These are phyloP conservation scores for Erannis defoliaria DNA, from an alignment of 2,888 invertebrate genomes.

Conservation along the genomic window DNA sequence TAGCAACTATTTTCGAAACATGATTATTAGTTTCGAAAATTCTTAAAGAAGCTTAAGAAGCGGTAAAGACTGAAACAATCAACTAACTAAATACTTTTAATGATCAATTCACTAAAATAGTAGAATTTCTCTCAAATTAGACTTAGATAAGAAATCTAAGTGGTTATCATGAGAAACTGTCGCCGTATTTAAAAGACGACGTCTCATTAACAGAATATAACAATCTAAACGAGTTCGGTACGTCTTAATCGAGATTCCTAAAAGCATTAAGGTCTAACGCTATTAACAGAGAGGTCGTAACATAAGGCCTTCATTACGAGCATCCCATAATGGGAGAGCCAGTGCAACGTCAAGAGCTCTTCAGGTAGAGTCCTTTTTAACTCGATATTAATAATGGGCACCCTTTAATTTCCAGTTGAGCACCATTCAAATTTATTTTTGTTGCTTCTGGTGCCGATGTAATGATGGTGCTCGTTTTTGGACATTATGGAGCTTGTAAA, in stretches of 20 bases:
- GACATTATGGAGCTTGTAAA: conserved; percentile 20
- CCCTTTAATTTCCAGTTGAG: conserved; percentile 55
- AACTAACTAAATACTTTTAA: neutral
- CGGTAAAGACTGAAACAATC: neutral
- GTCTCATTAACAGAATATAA: conserved; percentile 46
- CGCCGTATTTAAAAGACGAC: conserved; percentile 36
- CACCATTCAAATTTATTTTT: conserved; percentile 44
- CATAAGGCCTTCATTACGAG: conserved; percentile 71
- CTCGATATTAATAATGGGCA: conserved; percentile 68
- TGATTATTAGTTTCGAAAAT: conserved; percentile 7
- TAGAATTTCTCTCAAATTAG: conserved; percentile 8
- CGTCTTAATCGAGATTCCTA: conserved; percentile 66
- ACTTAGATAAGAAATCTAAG: conserved; percentile 35
- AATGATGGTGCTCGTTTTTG: conserved; percentile 27
- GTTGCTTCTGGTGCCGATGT: conserved; percentile 37
- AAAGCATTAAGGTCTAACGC: conserved; percentile 60
- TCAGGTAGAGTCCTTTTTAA: conserved; percentile 69
- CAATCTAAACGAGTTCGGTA: conserved; percentile 50
- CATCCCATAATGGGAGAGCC: conserved; percentile 64
- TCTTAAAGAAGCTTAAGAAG: conserved; percentile 27
- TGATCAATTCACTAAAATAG: conserved; percentile 1
- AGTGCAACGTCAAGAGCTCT: conserved; percentile 60
- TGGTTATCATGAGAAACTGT: conserved; percentile 38
- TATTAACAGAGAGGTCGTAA: conserved; percentile 62
- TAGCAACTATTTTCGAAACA: conserved; percentile 24